phyloP scores from a whole-genome alignment of 2,113 vertebrate genomes.

The Glaucidium brasilianum region DNA sequence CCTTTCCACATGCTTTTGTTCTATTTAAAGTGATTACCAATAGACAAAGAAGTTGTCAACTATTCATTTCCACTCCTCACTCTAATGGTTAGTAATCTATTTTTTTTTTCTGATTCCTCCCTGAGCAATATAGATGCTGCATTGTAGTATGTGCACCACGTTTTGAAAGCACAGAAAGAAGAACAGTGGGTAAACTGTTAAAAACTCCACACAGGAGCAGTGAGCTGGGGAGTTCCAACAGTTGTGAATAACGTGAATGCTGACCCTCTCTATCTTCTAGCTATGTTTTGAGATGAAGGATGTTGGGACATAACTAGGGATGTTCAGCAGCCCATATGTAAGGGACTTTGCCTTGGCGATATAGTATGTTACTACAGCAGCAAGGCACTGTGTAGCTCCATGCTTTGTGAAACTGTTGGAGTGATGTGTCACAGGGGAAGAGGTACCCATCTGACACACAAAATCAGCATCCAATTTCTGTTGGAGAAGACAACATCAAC shows the following conservation, averaged over 20 bases:
- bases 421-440: background rate
- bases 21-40: background rate
- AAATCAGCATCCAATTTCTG: background rate
- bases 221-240: background rate
- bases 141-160: accelerated
- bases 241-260: accelerated
- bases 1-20: accelerated
- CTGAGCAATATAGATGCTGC: accelerated
- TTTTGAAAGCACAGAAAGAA: background rate
- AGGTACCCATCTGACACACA: background rate
- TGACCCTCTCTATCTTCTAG: background rate
- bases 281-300: background rate
- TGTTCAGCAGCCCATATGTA: background rate
- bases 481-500: accelerated
- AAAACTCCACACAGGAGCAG: background rate
- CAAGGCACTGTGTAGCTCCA: background rate
- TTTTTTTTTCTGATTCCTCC: background rate
- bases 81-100: background rate
- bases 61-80: background rate
- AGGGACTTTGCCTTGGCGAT: background rate
- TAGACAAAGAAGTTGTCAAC: background rate
- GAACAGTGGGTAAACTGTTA: background rate
- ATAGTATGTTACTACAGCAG: background rate
- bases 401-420: background rate
- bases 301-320: background rate